Percentiles rank a stretch among this genome's conserved stretches.
These are phyloP conservation scores for Arctopsyche grandis DNA, from an alignment of 1,140 invertebrate species.

Conservation along the genomic window DNA sequence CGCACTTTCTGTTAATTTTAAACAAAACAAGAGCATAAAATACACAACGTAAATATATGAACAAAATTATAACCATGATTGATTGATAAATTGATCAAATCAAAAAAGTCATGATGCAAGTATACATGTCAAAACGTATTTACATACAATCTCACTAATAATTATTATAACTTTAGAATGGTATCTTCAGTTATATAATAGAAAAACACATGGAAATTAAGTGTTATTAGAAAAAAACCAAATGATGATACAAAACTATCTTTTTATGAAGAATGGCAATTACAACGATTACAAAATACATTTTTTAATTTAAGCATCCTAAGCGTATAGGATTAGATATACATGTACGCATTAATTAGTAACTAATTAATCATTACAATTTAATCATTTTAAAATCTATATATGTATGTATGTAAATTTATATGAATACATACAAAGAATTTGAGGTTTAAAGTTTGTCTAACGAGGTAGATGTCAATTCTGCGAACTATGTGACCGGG, in stretches of 20 bases:
- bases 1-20: not conserved
- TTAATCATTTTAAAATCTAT: not conserved
- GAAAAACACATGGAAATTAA: too few species aligned
- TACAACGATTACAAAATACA: slow-evolving; percentile 20
- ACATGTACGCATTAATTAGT: not conserved
- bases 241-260: too few species aligned
- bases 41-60: too few species aligned
- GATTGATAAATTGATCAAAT: too few species aligned
- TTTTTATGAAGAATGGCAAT: not conserved
- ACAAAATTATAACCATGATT: too few species aligned
- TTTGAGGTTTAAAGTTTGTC: not conserved
- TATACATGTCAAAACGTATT: not conserved
- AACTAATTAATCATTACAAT: not conserved
- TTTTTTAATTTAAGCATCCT: slow-evolving; percentile 44
- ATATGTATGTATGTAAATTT: not conserved
- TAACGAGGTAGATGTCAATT: slow-evolving; percentile 29
- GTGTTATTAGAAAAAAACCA: too few species aligned
- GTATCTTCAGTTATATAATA: too few species aligned
- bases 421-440: not conserved
- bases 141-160: slow-evolving; percentile 9
- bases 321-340: slow-evolving; percentile 45
- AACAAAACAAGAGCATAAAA: slow-evolving; percentile 7
- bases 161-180: too few species aligned
- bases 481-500: not conserved
- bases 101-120: too few species aligned